Evolutionary conservation across 2,113 vertebrate species (phyloP).

Genomic region (Herpetotheres cachinnans): DNA sequence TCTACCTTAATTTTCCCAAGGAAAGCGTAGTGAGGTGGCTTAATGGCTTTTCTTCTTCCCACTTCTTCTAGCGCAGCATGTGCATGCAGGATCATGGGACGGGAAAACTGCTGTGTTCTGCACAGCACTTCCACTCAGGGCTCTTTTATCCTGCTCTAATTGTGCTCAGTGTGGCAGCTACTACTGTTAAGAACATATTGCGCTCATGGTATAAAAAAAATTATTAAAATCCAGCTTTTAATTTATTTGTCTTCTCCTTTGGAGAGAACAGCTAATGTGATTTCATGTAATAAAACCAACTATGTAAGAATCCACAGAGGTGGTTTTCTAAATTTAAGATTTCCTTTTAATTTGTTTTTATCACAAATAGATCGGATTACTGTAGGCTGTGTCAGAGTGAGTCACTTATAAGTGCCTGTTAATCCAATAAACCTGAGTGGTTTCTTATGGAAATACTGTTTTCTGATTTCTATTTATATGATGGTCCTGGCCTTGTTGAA

Average conservation of each 20-base stretch:
- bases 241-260: background rate
- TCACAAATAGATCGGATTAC: slow-evolving; percentile 22
- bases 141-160: background rate
- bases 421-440: slow-evolving; percentile 46
- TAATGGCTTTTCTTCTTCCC: background rate
- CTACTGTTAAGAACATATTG: background rate
- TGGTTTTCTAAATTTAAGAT: slow-evolving; percentile 23
- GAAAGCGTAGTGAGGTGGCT: background rate
- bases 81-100: background rate
- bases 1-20: background rate
- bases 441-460: slow-evolving; percentile 41
- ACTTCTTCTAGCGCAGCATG: background rate
- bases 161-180: background rate
- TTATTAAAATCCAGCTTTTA: background rate
- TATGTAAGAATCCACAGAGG: background rate
- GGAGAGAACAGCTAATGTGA: background rate
- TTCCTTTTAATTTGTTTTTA: slow-evolving; percentile 19
- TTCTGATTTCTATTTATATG: slow-evolving; percentile 44
- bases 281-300: background rate
- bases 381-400: slow-evolving; percentile 24
- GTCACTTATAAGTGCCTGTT: slow-evolving; percentile 55
- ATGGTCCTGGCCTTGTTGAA: background rate
- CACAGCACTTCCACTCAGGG: background rate
- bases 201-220: background rate
- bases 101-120: background rate